These are phyloP conservation scores for Chrysocyon brachyurus DNA, from an alignment of 2,797 vertebrate genomes.

Conservation along the genomic window DNA sequence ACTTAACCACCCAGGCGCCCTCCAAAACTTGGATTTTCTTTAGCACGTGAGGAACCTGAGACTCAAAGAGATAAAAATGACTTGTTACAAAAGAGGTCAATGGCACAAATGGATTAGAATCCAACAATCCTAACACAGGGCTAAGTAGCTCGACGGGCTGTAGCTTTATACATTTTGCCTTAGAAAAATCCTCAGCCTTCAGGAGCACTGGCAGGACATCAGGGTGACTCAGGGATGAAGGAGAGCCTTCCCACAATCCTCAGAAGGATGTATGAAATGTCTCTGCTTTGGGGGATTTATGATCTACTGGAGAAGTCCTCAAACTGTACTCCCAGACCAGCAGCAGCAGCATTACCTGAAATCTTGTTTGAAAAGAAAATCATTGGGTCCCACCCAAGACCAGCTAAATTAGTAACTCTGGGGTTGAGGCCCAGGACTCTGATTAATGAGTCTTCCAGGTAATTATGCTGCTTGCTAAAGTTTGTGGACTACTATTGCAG, in stretches of 20 bases:
- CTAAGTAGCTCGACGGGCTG: neutral
- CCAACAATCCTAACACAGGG: neutral
- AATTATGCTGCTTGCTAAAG: conserved; percentile 19
- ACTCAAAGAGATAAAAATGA: neutral
- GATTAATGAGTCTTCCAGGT: neutral
- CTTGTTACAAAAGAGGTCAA: neutral
- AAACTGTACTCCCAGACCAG: neutral
- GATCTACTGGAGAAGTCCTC: neutral
- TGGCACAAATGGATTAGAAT: neutral
- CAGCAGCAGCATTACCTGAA: neutral
- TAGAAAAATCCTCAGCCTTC: neutral
- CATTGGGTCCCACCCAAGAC: neutral
- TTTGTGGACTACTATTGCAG: neutral
- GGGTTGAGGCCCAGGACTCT: neutral
- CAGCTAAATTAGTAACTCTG: conserved; percentile 22
- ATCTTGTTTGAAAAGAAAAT: conserved; percentile 17
- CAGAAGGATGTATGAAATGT: neutral
- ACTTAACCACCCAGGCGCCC: too few species aligned
- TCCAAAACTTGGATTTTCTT: neutral
- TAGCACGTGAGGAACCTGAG: neutral
- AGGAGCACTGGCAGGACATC: neutral
- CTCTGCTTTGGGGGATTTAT: conserved; percentile 24
- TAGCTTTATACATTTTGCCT: neutral
- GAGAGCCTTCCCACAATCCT: neutral
- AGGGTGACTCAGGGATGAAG: neutral